These are phyloP conservation scores for Sialis fuliginosa DNA, from an alignment of 2,888 invertebrate species.

Conservation along the genomic window DNA sequence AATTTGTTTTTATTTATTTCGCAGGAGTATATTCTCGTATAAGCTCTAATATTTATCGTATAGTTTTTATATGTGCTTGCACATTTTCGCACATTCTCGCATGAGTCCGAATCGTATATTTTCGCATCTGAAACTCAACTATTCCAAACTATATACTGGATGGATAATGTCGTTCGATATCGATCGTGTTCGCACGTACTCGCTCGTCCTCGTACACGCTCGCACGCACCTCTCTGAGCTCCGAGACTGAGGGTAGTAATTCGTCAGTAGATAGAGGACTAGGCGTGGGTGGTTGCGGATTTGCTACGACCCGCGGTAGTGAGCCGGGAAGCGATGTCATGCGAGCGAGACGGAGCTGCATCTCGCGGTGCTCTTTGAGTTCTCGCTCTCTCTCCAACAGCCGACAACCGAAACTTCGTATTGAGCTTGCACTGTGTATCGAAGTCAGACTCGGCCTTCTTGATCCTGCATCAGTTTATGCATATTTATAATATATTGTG, in stretches of 20 bases:
- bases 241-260: conserved; percentile 61
- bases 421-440: conserved; percentile 65
- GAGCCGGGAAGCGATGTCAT: conserved; percentile 27
- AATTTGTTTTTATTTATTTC: too few species aligned
- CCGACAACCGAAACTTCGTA: conserved; percentile 64
- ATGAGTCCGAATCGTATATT: too few species aligned
- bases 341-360: conserved; percentile 57
- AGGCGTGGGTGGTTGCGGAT: conserved; percentile 47
- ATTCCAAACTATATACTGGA: too few species aligned
- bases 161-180: too few species aligned
- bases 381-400: conserved; percentile 65
- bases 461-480: conserved; percentile 39
- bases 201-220: background rate
- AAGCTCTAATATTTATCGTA: too few species aligned
- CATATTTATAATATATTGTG: too few species aligned
- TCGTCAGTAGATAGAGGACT: conserved; percentile 74
- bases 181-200: too few species aligned
- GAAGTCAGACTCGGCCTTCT: conserved; percentile 77
- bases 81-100: too few species aligned
- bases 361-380: conserved; percentile 64
- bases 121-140: too few species aligned
- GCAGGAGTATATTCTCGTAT: too few species aligned
- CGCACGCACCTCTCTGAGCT: conserved; percentile 49
- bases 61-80: too few species aligned
- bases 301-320: conserved; percentile 16